Evolutionary conservation across 2,888 invertebrate genomes (phyloP), one percentile per base, ranked within the genome.

Genomic region (Penaeus monodon): DNA sequence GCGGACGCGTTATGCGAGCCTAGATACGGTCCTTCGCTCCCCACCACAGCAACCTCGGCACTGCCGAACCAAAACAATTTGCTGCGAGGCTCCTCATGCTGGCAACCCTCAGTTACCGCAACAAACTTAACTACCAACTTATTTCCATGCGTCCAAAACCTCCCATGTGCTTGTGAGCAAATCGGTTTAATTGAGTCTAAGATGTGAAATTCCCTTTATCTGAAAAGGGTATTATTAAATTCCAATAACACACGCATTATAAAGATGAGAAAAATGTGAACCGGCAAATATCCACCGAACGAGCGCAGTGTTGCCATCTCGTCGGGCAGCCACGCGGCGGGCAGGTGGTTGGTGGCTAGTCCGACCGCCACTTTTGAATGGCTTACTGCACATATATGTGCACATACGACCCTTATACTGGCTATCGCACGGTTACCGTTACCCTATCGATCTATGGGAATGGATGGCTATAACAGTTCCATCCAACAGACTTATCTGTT

Each of bases 331-430:
- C 73, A 73, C 22, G 73, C 73, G 38, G 73, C 22, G n/a, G 29
- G 73, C 82, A 82, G 82, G 82, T 82, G 82, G 82, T 82, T 82
- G 82, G 82, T 82, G 82, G 82, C 82, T 82, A 8, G 27, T 3
- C 24, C 27, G 70, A 27, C 82, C 82, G 82, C 73, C 57, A 73
- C 63, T 12, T 82, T 82, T 73, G 70, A 82, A 66, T 27, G 68
- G 27, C 57, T 57, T 57, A 57, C 57, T 57, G 57, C 57, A 57
- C 57, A 49, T 57, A 57, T 57, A 57, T 57, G 57, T 57, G 57
- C 57, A 57, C 57, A 57, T 57, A 57, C 57, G 57, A 12, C 57
- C 57, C 57, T 57, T 57, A 57, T 17, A 70, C 44, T 24, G 38
- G 73, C 73, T 38, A 49, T 49, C 49, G 49, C 49, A 49, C 49